Evolutionary conservation across 2,797 vertebrate genomes (phyloP).

Genomic region (Euphonia xanthogaster): DNA sequence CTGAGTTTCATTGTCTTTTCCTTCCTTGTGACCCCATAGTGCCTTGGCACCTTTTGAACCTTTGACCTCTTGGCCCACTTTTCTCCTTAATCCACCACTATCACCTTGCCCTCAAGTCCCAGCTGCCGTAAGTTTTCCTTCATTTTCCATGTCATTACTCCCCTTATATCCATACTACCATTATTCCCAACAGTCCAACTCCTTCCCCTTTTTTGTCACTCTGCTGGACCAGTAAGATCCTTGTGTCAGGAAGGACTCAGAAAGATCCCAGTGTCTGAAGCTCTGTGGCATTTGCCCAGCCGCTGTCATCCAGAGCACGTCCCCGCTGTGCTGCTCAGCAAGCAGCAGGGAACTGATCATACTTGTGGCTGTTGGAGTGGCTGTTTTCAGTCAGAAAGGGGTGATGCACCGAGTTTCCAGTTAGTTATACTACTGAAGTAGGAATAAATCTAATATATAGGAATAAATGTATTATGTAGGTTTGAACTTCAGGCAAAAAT

Average conservation of each 20-base stretch:
- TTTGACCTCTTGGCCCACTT: background rate
- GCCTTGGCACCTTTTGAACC: background rate
- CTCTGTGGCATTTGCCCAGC: background rate
- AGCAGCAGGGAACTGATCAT: background rate
- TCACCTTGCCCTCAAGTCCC: background rate
- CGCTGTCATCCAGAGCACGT: background rate
- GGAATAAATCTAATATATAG: background rate
- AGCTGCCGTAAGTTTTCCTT: background rate
- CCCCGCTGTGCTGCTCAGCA: background rate
- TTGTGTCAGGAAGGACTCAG: background rate
- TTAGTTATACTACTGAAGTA: background rate
- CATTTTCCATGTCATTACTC: background rate
- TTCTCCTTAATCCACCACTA: background rate
- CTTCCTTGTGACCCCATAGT: background rate
- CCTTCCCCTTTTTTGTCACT: background rate
- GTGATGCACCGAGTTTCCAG: background rate
- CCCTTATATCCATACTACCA: background rate
- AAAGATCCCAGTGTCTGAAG: background rate
- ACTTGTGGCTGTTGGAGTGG: background rate
- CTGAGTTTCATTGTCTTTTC: background rate
- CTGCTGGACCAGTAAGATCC: background rate
- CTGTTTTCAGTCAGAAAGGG: background rate
- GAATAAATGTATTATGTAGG: background rate
- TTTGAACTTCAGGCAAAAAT: conserved; percentile 12
- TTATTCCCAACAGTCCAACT: background rate